Conservation (phyloP, 2,797 vertebrate genomes). For the Phaenicophaeus curvirostris region DNA sequence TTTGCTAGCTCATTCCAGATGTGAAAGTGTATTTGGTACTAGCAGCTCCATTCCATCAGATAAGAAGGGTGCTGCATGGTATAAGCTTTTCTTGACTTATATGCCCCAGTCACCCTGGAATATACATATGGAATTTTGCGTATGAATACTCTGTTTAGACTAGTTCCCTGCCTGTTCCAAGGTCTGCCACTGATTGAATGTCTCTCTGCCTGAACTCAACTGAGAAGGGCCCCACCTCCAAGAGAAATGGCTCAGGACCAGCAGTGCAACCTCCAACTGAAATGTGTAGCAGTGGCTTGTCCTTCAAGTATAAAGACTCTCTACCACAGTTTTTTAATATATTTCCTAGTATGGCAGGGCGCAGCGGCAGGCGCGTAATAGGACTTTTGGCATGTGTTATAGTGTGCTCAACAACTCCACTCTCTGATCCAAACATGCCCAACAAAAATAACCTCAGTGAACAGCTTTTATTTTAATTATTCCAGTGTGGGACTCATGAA, state of each 20-base stretch:
- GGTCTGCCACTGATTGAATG: neutral
- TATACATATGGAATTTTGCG: neutral
- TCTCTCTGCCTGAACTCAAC: neutral
- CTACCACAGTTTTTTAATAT: constrained; percentile 8
- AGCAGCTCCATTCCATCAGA: neutral
- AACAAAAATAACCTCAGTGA: constrained; percentile 70
- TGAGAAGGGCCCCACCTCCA: neutral
- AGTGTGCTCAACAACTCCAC: constrained; percentile 51
- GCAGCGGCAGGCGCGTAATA: constrained; percentile 46
- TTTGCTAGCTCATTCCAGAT: neutral
- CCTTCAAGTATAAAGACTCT: constrained; percentile 2
- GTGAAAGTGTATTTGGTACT: neutral
- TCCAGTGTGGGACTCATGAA: constrained; percentile 45
- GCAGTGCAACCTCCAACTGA: neutral
- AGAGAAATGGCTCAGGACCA: neutral
- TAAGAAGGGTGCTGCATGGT: neutral
- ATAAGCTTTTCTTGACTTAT: neutral
- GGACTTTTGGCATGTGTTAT: constrained; percentile 44
- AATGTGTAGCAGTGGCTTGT: neutral
- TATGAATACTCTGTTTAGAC: neutral
- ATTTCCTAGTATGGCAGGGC: constrained; percentile 64
- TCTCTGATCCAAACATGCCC: constrained; percentile 66
- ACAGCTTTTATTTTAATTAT: constrained; percentile 68
- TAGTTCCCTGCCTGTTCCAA: neutral
- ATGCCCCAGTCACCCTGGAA: neutral